Evolutionary conservation across 2,797 vertebrate species (phyloP), one percentile per base, ranked within the genome.

Genomic region (Craterocephalus amniculus): DNA sequence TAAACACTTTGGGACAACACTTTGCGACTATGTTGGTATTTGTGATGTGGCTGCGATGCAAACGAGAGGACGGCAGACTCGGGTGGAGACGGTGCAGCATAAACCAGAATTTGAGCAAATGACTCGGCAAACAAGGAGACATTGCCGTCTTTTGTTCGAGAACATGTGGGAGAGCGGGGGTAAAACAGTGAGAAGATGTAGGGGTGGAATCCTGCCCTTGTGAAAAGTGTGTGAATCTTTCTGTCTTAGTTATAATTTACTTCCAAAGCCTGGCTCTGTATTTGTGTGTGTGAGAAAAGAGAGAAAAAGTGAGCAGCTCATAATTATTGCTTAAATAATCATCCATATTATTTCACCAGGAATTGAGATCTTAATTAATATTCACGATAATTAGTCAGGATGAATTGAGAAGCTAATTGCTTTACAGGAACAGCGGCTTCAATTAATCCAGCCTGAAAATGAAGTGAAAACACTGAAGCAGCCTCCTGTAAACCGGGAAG

Each of bases 111-210:
- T 55, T 43, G 64, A 68, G 75, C 62, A 59, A 81, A 71, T 20
- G 38, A 77, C 78, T 74, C 67, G 2, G 70, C 72, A 56, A 76
- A 88, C 74, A 74, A 83, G 74, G 58, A 75, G 72, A 66, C 49
- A 56, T 62, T 84, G 85, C 49, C 57, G 59, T 64, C 31, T 57
- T 4, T 45, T 55, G 60, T 87, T 73, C 76, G 76, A 59, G 32
- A 55, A 43, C 24, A 55, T 57, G 76, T 77, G 84, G 79, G 84
- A 83, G 77, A 79, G 64, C 4, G 26, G 66, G 70, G 67, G 66
- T 31, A 69, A 85, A 79, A 79, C 67, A 82, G 60, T 32, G 32
- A 35, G 58, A 75, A 55, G 43, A 14, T 58, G 61, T 56, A 60
- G 64, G 68, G 56, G 67, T 74, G 79, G 71, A 80, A 24, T 71